Base-by-base conservation (phyloP, 2,113 vertebrate genomes). In the Hassar affinis region DNA sequence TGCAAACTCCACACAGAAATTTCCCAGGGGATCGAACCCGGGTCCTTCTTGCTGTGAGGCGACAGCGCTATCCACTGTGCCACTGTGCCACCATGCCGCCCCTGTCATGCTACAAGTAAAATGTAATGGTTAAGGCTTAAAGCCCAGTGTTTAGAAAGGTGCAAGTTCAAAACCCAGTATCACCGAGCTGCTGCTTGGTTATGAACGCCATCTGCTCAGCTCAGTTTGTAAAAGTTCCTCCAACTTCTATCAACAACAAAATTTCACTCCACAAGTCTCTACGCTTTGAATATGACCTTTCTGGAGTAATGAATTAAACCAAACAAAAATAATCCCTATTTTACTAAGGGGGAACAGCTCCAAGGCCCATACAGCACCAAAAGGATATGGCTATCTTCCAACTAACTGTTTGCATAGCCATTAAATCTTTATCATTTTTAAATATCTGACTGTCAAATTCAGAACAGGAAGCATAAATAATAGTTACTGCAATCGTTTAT, bases 381-480 rank as follows among this genome's bases (percentile, higher is more conserved):
- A 61, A 35, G 25, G 57, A n/a, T n/a, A 57, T 11, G 27, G 72
- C 35, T 61, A n/a, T 64, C 61, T 52, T 66, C 45, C 42, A 22
- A 66, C 27, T 38, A 25, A 79, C 78, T 35, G 38, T 35, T 62
- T 71, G 15, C 17, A 78, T 62, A 42, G 2, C 33, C 54, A 86
- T 68, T n/a, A 72, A 78, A 25, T 54, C 27, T 45, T 59, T 20
- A 22, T 71, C 72, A 38, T 54, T 30, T 78, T 81, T 62, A 61
- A 79, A 87, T 68, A 77, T 30, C 69, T 20, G 42, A 30, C 52
- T 66, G 22, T 78, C 78, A 17, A 27, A 38, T 72, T 57, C 47
- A 49, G 74, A 75, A 27, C n/a, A 84, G 68, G 30, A 80, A 68
- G 75, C 57, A 27, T n/a, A 59, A 14, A 6, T 25, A 30, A 66